Conservation (phyloP, 2,797 vertebrate genomes). For the Hephaestus fuliginosus region DNA sequence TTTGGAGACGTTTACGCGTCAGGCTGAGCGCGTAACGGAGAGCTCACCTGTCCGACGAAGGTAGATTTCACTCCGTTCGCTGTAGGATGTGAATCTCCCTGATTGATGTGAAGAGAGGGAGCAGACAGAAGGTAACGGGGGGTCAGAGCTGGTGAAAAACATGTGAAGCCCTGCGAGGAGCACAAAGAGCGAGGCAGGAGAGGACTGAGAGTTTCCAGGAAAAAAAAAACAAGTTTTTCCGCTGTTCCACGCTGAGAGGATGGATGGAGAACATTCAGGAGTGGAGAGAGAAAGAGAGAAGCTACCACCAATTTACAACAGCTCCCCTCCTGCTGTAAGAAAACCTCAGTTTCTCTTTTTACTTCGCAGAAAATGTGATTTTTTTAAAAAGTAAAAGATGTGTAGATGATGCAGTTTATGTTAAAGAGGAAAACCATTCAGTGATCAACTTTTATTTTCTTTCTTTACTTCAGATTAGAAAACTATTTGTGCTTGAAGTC, state of each 20-base stretch:
- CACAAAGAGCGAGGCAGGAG: constrained; percentile 21
- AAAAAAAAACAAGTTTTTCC: constrained; percentile 37
- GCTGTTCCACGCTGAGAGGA: constrained; percentile 48
- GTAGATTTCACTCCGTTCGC: constrained; percentile 43
- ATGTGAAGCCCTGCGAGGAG: constrained; percentile 61
- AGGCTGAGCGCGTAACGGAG: constrained; percentile 56
- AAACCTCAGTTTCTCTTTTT: not conserved
- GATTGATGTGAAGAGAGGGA: constrained; percentile 12
- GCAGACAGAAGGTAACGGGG: not conserved
- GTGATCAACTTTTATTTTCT: not conserved
- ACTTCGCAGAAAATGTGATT: not conserved
- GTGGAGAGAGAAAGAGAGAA: constrained; percentile 70
- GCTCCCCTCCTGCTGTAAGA: constrained; percentile 70
- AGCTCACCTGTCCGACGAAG: constrained; percentile 72
- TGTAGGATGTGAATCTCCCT: constrained; percentile 67
- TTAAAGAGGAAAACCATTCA: not conserved
- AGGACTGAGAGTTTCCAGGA: constrained; percentile 54
- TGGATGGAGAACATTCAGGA: constrained; percentile 75
- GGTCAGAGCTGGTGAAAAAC: constrained; percentile 37
- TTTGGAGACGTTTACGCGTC: constrained; percentile 57
- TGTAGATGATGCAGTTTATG: not conserved
- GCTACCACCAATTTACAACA: constrained; percentile 73
- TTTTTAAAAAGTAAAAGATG: not conserved
- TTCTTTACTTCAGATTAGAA: not conserved
- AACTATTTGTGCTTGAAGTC: not conserved